Evolutionary conservation across 2,888 invertebrate genomes (phyloP).

Genomic region (Colletes collaris): DNA sequence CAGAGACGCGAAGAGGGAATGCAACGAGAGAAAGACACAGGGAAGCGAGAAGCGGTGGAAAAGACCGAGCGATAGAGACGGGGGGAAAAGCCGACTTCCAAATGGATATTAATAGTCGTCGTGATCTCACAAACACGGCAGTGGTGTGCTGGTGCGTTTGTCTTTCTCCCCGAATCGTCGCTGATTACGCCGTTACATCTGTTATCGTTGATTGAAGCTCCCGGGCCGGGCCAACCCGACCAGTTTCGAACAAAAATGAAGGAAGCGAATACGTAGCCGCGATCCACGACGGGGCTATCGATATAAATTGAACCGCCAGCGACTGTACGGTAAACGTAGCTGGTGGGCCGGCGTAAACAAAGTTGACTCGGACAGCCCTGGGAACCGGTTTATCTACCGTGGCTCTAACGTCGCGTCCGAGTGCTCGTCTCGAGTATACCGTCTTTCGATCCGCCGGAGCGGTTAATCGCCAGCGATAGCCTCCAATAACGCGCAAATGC

Average conservation of each 20-base stretch:
- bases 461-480: constrained; percentile 59
- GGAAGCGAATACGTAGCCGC: constrained; percentile 13
- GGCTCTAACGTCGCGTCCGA: constrained; percentile 43
- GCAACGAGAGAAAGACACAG: constrained; percentile 16
- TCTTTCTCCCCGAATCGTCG: constrained; percentile 70
- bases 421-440: background rate
- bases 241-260: constrained; percentile 35
- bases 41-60: constrained; percentile 19
- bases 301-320: constrained; percentile 69
- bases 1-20: constrained; percentile 33
- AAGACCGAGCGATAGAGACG: constrained; percentile 13
- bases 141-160: constrained; percentile 2
- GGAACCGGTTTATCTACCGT: constrained; percentile 70
- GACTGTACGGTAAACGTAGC: constrained; percentile 65
- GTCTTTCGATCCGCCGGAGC: constrained; percentile 32
- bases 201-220: constrained; percentile 79
- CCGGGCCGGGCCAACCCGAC: constrained; percentile 40
- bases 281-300: constrained; percentile 60
- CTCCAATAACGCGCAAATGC: background rate
- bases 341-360: constrained; percentile 71
- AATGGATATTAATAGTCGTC: constrained; percentile 78
- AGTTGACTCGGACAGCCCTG: constrained; percentile 56
- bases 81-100: constrained; percentile 66
- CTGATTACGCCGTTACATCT: constrained; percentile 79
- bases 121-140: constrained; percentile 70